Evolutionary conservation across 2,888 invertebrate genomes (phyloP), one percentile per base, ranked within the genome.

Genomic region (Busseola fusca): DNA sequence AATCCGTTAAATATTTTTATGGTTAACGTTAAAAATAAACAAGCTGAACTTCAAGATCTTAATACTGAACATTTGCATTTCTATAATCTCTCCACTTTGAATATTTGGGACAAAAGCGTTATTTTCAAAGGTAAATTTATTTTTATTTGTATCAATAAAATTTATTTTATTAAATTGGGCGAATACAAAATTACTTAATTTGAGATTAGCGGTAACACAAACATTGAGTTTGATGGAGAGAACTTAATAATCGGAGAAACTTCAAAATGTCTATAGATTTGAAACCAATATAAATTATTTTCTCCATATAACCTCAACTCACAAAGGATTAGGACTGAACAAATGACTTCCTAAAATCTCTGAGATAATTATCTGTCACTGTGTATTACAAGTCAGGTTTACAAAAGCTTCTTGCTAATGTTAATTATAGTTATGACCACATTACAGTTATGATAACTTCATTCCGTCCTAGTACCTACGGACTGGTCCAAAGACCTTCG

Each of bases 1-100:
- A 84, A 81, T 73, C 73, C 66, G 65, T 83, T 74, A 69, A 74
- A 69, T 60, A 68, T 83, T 85, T 68, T 84, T 76, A 83, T 81
- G 65, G 71, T 58, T 54, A 56, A 59, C 57, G 54, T 72, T 64
- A 72, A 72, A 73, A 70, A 72, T 75, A 74, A 76, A 81, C 69
- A 75, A 66, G 58, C 70, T 78, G 54, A 66, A 76, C 72, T 80
- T 78, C 71, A 83, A 81, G 76, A 76, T 72, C 74, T 81, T 76
- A 81, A 83, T 81, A 76, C 60, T 59, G 18, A 40, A 58, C 64
- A 85, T 85, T 84, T 81, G 80, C 83, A 85, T 84, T 84, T 84
- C 66, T 63, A 57, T 82, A 76, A 84, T 82, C 70, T 80, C 72
- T 80, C 70, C n/a, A 67, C 64, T 70, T 73, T 34, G 40, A 75